Evolutionary conservation across 2,888 invertebrate genomes (phyloP).

Genomic region (Tricholauxania praeusta): DNA sequence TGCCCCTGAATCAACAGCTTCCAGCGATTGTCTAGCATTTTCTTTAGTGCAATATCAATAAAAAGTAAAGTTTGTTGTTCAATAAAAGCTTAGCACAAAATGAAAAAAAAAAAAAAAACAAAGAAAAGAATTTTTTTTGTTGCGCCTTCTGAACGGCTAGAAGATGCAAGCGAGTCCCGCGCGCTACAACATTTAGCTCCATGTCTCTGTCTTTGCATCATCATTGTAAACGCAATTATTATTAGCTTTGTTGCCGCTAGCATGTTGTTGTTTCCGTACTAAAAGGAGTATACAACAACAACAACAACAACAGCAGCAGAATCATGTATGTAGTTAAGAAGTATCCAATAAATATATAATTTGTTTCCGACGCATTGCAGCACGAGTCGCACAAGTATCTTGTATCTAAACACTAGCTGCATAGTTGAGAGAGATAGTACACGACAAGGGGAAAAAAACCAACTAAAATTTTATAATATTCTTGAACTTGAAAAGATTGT

Average conservation of each 20-base stretch:
- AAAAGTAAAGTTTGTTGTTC: conserved; percentile 34
- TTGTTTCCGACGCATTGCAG: conserved; percentile 32
- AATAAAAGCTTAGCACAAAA: conserved; percentile 10
- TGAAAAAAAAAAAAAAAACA: conserved; percentile 5
- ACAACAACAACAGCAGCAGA: not conserved
- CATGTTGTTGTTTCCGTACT: conserved; percentile 5
- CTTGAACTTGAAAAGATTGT: no score
- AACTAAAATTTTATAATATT: no score
- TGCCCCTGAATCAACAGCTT: not conserved
- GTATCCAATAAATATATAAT: conserved; percentile 30
- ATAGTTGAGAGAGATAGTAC: not conserved
- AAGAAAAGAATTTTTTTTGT: not conserved
- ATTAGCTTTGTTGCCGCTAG: conserved; percentile 26
- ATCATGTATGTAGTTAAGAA: not conserved
- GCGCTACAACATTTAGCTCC: not conserved
- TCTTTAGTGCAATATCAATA: conserved; percentile 25
- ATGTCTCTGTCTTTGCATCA: not conserved
- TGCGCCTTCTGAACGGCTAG: not conserved
- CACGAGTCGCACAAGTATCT: not conserved
- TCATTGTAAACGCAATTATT: conserved; percentile 29
- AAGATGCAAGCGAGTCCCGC: not conserved
- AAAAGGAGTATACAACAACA: conserved; percentile 7
- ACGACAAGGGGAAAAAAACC: not conserved
- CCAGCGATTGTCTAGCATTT: not conserved
- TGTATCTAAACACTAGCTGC: not conserved